These are phyloP conservation scores for Sylvilagus floridanus DNA, from an alignment of 2,797 vertebrate species.

Conservation along the genomic window DNA sequence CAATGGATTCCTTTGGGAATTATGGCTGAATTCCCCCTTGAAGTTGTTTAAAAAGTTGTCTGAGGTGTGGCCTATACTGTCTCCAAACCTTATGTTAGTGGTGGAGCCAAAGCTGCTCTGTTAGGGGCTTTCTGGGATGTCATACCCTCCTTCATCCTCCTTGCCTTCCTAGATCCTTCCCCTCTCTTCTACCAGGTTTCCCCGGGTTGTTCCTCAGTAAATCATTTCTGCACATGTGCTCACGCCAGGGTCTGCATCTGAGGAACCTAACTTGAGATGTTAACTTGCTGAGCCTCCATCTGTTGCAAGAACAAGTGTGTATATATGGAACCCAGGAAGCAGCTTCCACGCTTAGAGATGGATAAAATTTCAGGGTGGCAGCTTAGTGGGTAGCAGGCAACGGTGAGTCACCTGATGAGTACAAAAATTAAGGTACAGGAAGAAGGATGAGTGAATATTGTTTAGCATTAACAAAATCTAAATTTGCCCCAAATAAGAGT, in stretches of 20 bases:
- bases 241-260: not conserved
- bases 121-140: not conserved
- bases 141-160: no score
- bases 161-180: not conserved
- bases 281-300: not conserved
- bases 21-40: not conserved
- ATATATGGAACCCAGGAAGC: not conserved
- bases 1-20: not conserved
- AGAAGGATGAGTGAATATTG: not conserved
- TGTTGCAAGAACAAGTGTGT: not conserved
- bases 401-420: not conserved
- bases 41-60: not conserved
- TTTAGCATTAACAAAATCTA: constrained; percentile 44
- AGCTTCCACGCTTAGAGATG: not conserved
- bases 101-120: not conserved
- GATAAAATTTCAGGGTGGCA: not conserved
- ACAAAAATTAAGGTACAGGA: not conserved
- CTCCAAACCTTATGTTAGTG: not conserved
- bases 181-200: not conserved
- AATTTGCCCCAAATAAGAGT: not conserved
- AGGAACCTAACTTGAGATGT: not conserved
- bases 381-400: not conserved
- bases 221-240: not conserved
- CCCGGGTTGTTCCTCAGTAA: not conserved
- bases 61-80: not conserved